Evolutionary conservation across 2,797 vertebrate genomes (phyloP), one percentile per base, ranked within the genome.

Genomic region (Pseudochromis fuscus): DNA sequence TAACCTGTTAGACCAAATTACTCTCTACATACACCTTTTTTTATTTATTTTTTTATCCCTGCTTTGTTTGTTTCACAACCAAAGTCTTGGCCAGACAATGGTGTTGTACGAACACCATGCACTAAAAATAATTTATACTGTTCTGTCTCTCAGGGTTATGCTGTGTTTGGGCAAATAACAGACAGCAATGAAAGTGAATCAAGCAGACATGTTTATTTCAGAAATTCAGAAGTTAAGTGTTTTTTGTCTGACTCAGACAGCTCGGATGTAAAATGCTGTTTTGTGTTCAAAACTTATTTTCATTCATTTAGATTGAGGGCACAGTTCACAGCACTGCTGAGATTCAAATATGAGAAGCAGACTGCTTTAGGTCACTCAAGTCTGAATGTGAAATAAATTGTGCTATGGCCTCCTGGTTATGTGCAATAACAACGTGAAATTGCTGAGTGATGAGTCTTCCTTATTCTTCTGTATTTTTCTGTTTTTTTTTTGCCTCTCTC

Each of bases 161-260:
- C 51, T 80, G 61, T 55, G 57, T 72, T 73, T 67, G 60, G 12
- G 45, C 21, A 81, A 83, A 83, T 31, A 61, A 44, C 52, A 72
- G 33, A 55, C 66, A 61, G 40, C 33, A 53, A 78, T 76, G 23
- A 66, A 72, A 76, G 45, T 28, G 25, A 67, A 52, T 30, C 50
- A 56, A 61, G 38, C 19, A 28, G 44, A 53, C n/a, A 27, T 57
- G 52, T 66, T 58, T 51, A 44, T 52, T 69, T 57, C 49, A 67
- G 24, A 76, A 69, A 56, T 53, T 51, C 48, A 23, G 15, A 74
- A 44, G 40, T 56, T 28, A 33, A 52, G n/a, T 40, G 19, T 25
- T 40, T 49, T 44, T 48, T 42, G 1, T 65, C 67, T 52, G 61
- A 65, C 28, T 76, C 28, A 7, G 19, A 45, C 55, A 52, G 27